Conservation (phyloP, 2,113 vertebrate species). For the Anguilla rostrata region DNA sequence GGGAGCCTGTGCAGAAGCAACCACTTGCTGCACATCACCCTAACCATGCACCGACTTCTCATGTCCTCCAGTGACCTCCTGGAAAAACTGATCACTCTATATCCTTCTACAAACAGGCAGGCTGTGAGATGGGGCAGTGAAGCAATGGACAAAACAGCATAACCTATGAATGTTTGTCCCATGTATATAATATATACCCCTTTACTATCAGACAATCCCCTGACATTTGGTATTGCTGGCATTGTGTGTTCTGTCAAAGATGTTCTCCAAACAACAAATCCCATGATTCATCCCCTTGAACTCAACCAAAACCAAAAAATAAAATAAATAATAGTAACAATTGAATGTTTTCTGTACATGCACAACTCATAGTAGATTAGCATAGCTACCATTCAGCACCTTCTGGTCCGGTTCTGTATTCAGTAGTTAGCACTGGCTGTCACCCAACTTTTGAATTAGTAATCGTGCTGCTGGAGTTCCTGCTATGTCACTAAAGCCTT, state of each 20-base stretch:
- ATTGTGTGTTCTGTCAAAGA: not conserved
- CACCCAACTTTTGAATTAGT: not conserved
- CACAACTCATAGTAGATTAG: not conserved
- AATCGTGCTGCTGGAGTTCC: not conserved
- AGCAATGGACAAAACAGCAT: too few species aligned
- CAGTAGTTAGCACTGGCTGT: not conserved
- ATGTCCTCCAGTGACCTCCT: conserved; percentile 88
- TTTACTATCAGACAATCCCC: not conserved
- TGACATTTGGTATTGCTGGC: not conserved
- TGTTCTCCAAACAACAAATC: not conserved
- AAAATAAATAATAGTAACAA: not conserved
- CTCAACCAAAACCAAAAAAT: not conserved
- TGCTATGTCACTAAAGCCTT: not conserved
- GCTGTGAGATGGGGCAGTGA: not conserved
- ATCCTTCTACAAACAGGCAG: conserved; percentile 74
- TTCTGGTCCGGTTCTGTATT: not conserved
- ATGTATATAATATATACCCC: not conserved
- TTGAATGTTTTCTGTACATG: not conserved
- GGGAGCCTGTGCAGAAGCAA: conserved; percentile 80
- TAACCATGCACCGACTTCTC: conserved; percentile 91
- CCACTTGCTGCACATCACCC: conserved; percentile 84
- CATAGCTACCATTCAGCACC: not conserved
- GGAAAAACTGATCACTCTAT: conserved; percentile 82
- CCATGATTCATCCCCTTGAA: not conserved
- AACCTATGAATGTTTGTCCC: too few species aligned